Evolutionary conservation across 2,113 vertebrate species (phyloP).

Genomic region (Antechinus flavipes): DNA sequence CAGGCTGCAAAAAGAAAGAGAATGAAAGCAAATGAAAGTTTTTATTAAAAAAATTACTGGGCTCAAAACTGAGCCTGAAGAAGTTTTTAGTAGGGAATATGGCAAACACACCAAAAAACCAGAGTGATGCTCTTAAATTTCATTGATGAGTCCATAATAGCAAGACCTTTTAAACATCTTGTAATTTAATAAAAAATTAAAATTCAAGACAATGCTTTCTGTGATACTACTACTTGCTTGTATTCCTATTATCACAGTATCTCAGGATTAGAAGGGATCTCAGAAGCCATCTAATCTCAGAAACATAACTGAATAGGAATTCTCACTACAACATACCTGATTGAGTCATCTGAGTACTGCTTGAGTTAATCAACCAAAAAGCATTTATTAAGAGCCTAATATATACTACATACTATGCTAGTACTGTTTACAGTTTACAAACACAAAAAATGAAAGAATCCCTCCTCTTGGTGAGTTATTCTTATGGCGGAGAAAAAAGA

Average conservation of each 20-base stretch:
- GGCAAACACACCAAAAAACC: not conserved
- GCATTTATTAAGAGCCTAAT: not conserved
- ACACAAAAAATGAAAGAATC: not conserved
- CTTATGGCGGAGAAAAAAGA: not conserved
- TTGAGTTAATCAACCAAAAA: not conserved
- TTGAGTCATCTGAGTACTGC: not conserved
- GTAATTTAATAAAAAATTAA: not conserved
- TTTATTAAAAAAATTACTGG: not conserved
- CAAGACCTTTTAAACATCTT: not conserved
- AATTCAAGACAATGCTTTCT: not conserved
- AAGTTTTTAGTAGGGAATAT: not conserved
- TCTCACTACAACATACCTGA: not conserved
- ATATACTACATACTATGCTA: not conserved
- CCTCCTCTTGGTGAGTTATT: not conserved
- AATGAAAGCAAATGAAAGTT: not conserved
- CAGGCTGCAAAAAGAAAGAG: not conserved
- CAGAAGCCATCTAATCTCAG: not conserved
- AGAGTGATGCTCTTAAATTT: not conserved
- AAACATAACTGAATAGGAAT: not conserved
- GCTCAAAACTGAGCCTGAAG: not conserved
- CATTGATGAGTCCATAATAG: not conserved
- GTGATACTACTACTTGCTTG: not conserved
- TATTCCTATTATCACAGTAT: not conserved
- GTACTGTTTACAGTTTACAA: not conserved
- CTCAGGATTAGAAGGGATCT: not conserved